Base-by-base conservation (phyloP, 2,888 invertebrate species). In the Bellardia pandia region DNA sequence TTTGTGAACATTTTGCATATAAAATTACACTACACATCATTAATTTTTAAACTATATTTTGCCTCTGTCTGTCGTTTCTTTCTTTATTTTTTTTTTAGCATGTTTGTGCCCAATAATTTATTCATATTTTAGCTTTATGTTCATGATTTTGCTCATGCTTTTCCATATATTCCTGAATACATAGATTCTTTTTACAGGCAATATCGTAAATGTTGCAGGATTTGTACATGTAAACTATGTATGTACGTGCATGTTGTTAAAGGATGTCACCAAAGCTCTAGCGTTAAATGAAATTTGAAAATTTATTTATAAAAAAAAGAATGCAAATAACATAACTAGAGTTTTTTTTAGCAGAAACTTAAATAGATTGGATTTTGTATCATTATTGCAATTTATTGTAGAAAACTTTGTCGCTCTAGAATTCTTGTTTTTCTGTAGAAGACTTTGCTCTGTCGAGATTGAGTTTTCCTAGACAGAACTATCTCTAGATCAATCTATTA, bases 21-120 rank as follows among this genome's bases (percentile, higher is more conserved):
- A 71, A 82, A 86, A 86, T 86, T 79, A 42, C 75, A 76, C 79
- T 83, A 76, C 83, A 86, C 83, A 66, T 86, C 86, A 86, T 86
- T 86, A 86, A 83, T 86, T 86, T 86, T 86, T 79, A 83, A 86
- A 75, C 69, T 76, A 51, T 53, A 69, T 66, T 72, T 51, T 62
- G 75, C 48, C n/a, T 53, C 13, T 13, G 64, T 40, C 23, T 72
- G 16, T 58, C 56, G 5, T 4, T 13, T 33, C 13, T 16, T 69
- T 53, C 4, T 64, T 7, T 72, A 2, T 2, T 16, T 53, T 64
- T 45, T 1, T 40, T 23, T 45, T 60, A 58, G 58, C 58, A 13
- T 48, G 58, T 68, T 4, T 42, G 13, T 23, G 13, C 30, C 48
- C 45, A 68, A 79, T 79, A 74, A 79, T 74, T 78, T 79, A 72